A percentile compares a stretch with the other conserved stretches of the same genome.
Conservation (phyloP, 1,140 invertebrate genomes). For the Drosophila funebris region DNA sequence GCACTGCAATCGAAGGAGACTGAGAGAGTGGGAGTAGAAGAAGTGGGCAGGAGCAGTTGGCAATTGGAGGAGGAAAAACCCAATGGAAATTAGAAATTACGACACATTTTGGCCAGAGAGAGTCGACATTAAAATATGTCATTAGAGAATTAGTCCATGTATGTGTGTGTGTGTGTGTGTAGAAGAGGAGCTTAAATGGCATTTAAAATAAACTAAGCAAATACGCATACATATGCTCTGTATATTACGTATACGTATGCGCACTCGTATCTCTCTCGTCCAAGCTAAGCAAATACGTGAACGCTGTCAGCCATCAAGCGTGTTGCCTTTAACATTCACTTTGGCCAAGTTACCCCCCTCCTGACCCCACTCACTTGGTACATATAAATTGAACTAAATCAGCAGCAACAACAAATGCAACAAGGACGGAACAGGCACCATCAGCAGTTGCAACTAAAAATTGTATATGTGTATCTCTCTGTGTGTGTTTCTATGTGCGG, state of each 20-base stretch:
- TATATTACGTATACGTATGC: slow-evolving; percentile 3
- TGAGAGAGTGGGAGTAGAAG: neutral
- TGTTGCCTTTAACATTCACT: slow-evolving; percentile 28
- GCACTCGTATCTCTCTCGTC: neutral
- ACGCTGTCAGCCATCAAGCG: slow-evolving; percentile 37
- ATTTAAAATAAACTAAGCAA: slow-evolving; percentile 77
- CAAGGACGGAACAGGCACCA: slow-evolving; percentile 12
- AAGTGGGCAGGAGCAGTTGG: neutral
- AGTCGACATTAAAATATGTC: slow-evolving; percentile 75
- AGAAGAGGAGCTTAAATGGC: slow-evolving; percentile 65
- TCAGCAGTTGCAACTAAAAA: slow-evolving; percentile 26
- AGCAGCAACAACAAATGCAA: slow-evolving; percentile 38
- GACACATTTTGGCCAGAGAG: slow-evolving; percentile 58
- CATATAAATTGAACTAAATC: slow-evolving; percentile 77
- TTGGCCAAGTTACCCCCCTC: neutral
- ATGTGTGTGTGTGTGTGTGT: slow-evolving; percentile 27
- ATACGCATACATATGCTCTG: slow-evolving; percentile 36
- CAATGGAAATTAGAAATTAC: slow-evolving; percentile 73
- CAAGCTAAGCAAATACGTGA: slow-evolving; percentile 24
- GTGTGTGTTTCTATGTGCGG: neutral
- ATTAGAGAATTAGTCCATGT: slow-evolving; percentile 63
- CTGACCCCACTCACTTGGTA: slow-evolving; percentile 30
- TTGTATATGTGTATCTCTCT: neutral
- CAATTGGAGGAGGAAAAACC: neutral
- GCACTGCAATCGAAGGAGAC: neutral